phyloP scores from a whole-genome alignment of 2,888 invertebrate species.

The Microctonus hyperodae region DNA sequence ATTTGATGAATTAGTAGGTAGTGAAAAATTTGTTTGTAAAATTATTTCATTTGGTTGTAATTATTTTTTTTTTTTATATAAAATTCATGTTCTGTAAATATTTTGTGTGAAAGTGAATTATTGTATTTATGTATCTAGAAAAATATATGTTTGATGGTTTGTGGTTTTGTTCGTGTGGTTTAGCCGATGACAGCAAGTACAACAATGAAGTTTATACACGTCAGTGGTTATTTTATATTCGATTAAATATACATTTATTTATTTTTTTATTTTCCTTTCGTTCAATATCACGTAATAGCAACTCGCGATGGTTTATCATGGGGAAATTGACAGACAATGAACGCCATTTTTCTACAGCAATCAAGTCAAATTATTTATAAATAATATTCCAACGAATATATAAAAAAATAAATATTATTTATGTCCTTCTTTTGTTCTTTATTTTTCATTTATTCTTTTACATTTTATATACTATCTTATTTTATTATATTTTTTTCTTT shows the following conservation, averaged over 20 bases:
- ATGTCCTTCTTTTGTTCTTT: background rate
- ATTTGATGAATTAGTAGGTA: too few relatives aligned
- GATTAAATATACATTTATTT: slow-evolving; percentile 1
- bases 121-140: background rate
- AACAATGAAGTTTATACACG: slow-evolving; percentile 18
- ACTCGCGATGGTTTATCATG: background rate
- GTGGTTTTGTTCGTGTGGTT: slow-evolving; percentile 14
- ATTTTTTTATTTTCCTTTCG: slow-evolving; percentile 1
- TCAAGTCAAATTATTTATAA: background rate
- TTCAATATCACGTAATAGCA: slow-evolving; percentile 8
- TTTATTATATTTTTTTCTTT: background rate
- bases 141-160: slow-evolving; percentile 1
- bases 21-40: too few relatives aligned
- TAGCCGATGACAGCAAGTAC: slow-evolving; percentile 11
- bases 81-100: background rate
- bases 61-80: background rate
- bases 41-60: too few relatives aligned
- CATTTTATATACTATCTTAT: background rate
- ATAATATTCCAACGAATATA: too few relatives aligned
- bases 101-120: background rate
- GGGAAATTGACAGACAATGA: background rate
- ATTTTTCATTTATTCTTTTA: background rate
- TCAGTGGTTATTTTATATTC: background rate
- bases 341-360: background rate
- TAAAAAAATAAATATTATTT: too few relatives aligned